Evolutionary conservation across 2,888 invertebrate genomes (phyloP), one percentile per base, ranked within the genome.

Genomic region (Troides helena): DNA sequence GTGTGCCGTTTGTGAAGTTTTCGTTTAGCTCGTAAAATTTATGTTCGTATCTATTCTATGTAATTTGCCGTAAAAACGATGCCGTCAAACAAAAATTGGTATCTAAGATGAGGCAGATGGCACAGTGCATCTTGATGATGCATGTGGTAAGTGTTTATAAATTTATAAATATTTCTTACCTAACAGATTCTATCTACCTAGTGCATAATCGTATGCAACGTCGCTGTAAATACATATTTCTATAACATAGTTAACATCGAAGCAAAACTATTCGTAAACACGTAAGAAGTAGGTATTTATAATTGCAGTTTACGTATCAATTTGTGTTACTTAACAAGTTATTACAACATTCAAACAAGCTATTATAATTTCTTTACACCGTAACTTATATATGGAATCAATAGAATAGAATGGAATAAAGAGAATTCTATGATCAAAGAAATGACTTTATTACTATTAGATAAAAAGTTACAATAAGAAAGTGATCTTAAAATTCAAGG

Each of bases 1-100:
- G 90, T 87, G 90, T 90, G 90, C 87, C 86, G 82, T 81, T 81
- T 86, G 89, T 89, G 90, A 89, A 89, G 87, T 92, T 89, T 87
- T 91, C 88, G 89, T 53, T 12, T 53, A 18, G n/a, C n/a, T 58
- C 23, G 89, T 92, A 88, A 58, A 84, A 53, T 88, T 87, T 78
- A 85, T 86, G 88, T 84, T 86, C 84, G 86, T 85, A 82, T 79
- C 82, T 85, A 89, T 88, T 90, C 88, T 89, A 87, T 90, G 89
- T 86, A 82, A 81, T 70, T 60, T 72, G 74, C 76, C 73, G 72
- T 72, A 74, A 71, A 82, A 81, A 90, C 81, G 80, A 92, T 92
- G 92, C 92, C 92, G 76, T 87, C 91, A 72, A 91, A 91, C 81
- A 91, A 90, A 83, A 92, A 78, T 80, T 92, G 75, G 83, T 92